Evolutionary conservation across 1,140 invertebrate genomes (phyloP).

Genomic region (Wasmannia auropunctata): DNA sequence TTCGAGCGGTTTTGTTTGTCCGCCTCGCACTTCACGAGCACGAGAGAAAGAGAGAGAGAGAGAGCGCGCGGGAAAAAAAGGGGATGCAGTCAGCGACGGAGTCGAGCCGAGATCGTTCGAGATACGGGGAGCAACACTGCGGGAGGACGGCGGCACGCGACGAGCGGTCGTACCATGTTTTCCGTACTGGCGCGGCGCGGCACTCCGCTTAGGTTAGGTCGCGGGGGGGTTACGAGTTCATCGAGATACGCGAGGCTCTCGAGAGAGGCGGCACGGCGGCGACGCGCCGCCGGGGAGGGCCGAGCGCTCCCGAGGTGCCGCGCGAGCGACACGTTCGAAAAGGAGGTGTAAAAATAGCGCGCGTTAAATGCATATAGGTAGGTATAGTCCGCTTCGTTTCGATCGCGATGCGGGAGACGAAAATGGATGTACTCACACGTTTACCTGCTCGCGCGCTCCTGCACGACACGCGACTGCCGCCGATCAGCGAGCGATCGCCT

Average conservation of each 20-base stretch:
- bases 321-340: too few relatives aligned
- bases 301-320: neutral
- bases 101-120: slow-evolving; percentile 9
- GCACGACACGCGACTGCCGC: neutral
- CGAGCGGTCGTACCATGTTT: slow-evolving; percentile 62
- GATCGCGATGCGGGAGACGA: neutral
- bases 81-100: neutral
- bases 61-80: neutral
- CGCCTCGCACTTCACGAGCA: neutral
- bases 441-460: too few relatives aligned
- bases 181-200: slow-evolving; percentile 7
- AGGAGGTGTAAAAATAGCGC: neutral
- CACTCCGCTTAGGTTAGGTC: slow-evolving; percentile 70
- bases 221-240: slow-evolving; percentile 57
- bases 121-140: slow-evolving; percentile 28
- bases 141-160: slow-evolving; percentile 27
- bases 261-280: too few relatives aligned
- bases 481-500: neutral
- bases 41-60: neutral
- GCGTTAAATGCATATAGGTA: too few relatives aligned
- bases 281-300: neutral
- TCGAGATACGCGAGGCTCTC: slow-evolving; percentile 15
- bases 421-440: neutral
- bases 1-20: neutral
- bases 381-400: neutral